These are phyloP conservation scores for Allobates femoralis DNA, from an alignment of 2,797 vertebrate species.

Conservation along the genomic window DNA sequence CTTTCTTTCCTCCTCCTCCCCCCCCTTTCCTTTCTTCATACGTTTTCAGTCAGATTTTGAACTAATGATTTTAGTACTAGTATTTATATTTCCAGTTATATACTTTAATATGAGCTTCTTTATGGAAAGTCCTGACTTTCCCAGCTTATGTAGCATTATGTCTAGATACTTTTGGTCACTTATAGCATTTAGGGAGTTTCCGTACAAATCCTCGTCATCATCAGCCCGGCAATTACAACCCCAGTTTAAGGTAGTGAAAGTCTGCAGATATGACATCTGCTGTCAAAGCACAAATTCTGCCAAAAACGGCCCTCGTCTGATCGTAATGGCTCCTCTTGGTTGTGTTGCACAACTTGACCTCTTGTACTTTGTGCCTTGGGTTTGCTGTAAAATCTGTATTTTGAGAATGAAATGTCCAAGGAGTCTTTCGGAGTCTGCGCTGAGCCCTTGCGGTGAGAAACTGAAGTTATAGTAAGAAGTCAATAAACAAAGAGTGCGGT, in stretches of 20 bases:
- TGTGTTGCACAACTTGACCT: not conserved
- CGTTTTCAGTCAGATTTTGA: too few species aligned
- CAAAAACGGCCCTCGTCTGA: not conserved
- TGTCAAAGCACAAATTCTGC: not conserved
- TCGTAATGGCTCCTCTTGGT: not conserved
- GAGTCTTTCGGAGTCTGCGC: not conserved
- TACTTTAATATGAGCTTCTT: not conserved
- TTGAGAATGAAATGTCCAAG: not conserved
- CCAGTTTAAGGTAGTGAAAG: not conserved
- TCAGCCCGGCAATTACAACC: not conserved
- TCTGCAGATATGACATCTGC: not conserved
- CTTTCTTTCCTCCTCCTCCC: too few species aligned
- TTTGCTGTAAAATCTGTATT: not conserved
- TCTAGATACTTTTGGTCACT: not conserved
- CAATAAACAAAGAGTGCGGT: constrained; percentile 4
- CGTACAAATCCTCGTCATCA: not conserved
- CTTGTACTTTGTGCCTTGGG: not conserved
- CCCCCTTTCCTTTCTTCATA: too few species aligned
- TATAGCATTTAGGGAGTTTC: not conserved
- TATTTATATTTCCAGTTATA: not conserved
- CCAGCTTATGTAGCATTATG: not conserved
- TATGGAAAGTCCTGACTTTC: constrained; percentile 22
- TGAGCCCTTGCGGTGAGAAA: not conserved
- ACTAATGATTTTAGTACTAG: too few species aligned
- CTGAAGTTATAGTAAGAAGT: not conserved